Base-by-base conservation (phyloP, 1,140 invertebrate species). In the Pseudomyrmex cubaensis region DNA sequence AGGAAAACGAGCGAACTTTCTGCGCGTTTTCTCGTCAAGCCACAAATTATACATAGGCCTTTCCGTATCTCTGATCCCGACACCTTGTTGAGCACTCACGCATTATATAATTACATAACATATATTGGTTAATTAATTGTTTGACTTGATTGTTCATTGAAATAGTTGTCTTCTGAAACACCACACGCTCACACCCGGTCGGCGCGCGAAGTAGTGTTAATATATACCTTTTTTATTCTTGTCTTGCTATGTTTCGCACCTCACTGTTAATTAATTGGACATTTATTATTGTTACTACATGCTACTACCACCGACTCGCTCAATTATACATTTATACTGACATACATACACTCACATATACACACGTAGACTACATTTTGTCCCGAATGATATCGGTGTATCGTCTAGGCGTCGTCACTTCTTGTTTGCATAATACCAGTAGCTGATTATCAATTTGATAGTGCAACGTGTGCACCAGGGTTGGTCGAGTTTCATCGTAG, bases 211-310 rank as follows among this genome's bases (percentile, higher is more conserved):
- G 62, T 83, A 83, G 78, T 76, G 72, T 83, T 83, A 72, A 86
- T 77, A 76, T 12, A 54, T 77, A 35, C 48, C 22, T 50, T 56
- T 80, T 77, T 48, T 67, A 77, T 72, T 72, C 74, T 86, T 86
- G 73, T 84, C 82, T 86, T 85, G 69, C 80, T 57, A 83, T 85
- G 70, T 85, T 74, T 85, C 73, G 85, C 85, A 86, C 85, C 66
- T 86, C 59, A 84, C 82, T 77, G 85, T 86, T 84, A 84, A 86
- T 86, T 86, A 86, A 86, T 86, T 86, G 82, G 80, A 35, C 69
- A 85, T 83, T 85, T 82, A 78, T 77, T 62, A 78, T 82, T 84
- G 59, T 82, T 84, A 82, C 59, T 63, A 35, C 61, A 25, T 20
- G 64, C 9, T 64, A 54, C 62, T 78, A 15, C 57, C 64, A 78